phyloP scores from a whole-genome alignment of 2,113 vertebrate species.

The Oenanthe melanoleuca region DNA sequence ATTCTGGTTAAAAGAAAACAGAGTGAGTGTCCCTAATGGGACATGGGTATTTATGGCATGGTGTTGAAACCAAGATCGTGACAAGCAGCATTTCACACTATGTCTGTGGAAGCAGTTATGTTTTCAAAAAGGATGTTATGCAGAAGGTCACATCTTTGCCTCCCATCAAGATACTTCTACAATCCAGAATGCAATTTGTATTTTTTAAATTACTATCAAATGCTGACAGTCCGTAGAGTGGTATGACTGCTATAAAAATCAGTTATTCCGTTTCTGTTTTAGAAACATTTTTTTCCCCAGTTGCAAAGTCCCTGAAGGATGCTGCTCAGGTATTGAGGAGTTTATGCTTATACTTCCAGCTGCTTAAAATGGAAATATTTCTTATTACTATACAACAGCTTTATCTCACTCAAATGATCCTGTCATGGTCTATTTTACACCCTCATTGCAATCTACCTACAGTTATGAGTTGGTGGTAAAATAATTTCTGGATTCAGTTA shows the following conservation, averaged over 20 bases:
- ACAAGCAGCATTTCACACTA: constrained; percentile 34
- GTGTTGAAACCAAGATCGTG: constrained; percentile 55
- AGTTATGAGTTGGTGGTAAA: not conserved
- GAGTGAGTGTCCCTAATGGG: not conserved
- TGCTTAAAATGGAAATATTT: not conserved
- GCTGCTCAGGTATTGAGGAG: not conserved
- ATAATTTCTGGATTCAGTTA: not conserved
- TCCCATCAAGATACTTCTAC: constrained; percentile 17
- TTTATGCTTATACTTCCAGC: not conserved
- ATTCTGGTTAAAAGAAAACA: constrained; percentile 6
- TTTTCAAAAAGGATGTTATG: constrained; percentile 20
- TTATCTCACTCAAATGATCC: not conserved
- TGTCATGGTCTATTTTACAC: not conserved
- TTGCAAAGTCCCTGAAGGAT: not conserved
- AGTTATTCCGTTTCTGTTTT: not conserved
- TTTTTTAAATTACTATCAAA: constrained; percentile 5
- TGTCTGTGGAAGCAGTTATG: constrained; percentile 29
- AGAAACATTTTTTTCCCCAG: not conserved
- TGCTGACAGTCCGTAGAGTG: not conserved
- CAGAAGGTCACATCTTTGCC: not conserved
- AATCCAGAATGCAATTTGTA: not conserved
- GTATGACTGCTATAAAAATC: not conserved
- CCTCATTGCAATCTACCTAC: accelerated
- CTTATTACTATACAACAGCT: not conserved
- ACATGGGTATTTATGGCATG: constrained; percentile 37